phyloP scores from a whole-genome alignment of 2,888 invertebrate species.

The Xanthia togata region DNA sequence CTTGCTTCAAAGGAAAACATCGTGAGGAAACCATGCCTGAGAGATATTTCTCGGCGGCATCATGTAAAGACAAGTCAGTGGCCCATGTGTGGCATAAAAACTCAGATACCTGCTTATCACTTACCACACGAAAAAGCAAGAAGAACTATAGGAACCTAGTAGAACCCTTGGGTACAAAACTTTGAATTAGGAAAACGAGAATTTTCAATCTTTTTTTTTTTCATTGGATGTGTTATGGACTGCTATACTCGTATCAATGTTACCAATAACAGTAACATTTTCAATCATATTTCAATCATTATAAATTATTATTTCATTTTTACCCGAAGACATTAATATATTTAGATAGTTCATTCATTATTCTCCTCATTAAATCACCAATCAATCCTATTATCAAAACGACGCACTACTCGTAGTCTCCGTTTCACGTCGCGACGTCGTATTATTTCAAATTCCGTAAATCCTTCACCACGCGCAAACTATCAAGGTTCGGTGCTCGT shows the following conservation, averaged over 20 bases:
- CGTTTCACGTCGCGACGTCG: constrained; percentile 47
- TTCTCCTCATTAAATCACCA: constrained; percentile 35
- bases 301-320: background rate
- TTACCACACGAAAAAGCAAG: too few species aligned
- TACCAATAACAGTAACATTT: background rate
- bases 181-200: background rate
- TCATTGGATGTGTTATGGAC: background rate
- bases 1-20: too few species aligned
- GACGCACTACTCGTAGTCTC: constrained; percentile 30
- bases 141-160: background rate
- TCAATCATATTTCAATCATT: background rate
- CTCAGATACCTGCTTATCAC: too few species aligned
- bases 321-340: background rate
- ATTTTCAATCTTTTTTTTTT: background rate
- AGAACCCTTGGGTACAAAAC: background rate
- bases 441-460: constrained; percentile 58
- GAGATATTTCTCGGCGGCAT: too few species aligned
- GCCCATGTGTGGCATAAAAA: too few species aligned
- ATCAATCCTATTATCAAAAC: constrained; percentile 37
- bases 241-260: background rate
- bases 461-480: constrained; percentile 46
- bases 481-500: constrained; percentile 64
- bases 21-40: too few species aligned
- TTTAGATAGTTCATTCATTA: constrained; percentile 15
- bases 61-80: too few species aligned